phyloP scores from a whole-genome alignment of 2,797 vertebrate species.

The Kryptolebias ocellatus region DNA sequence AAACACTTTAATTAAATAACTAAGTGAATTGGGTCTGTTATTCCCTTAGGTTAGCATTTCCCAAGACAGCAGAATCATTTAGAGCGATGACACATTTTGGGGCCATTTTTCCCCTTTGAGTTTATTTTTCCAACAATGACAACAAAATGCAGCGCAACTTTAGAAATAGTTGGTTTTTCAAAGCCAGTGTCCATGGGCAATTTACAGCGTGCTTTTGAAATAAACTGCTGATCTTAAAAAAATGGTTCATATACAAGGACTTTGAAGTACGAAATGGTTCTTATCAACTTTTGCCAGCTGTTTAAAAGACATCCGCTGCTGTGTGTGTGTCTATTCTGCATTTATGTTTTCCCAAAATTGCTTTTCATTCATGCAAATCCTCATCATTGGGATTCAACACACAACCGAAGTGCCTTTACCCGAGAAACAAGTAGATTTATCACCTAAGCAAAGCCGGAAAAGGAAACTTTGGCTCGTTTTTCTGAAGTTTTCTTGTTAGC shows the following conservation, averaged over 20 bases:
- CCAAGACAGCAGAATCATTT: constrained; percentile 58
- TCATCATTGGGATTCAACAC: constrained; percentile 57
- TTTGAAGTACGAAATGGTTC: constrained; percentile 75
- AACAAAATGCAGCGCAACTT: constrained; percentile 51
- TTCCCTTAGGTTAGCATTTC: constrained; percentile 61
- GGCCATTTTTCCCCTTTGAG: constrained; percentile 33
- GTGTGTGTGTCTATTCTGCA: constrained; percentile 25
- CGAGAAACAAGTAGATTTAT: constrained; percentile 56
- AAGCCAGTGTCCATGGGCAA: constrained; percentile 60
- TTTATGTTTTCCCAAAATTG: constrained; percentile 54
- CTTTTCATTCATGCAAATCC: constrained; percentile 71
- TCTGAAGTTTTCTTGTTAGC: constrained; percentile 27
- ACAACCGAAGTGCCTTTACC: constrained; percentile 54
- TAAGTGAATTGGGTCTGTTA: constrained; percentile 47
- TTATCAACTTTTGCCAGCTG: constrained; percentile 79
- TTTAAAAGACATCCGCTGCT: constrained; percentile 51
- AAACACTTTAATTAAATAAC: constrained; percentile 65
- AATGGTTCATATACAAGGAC: constrained; percentile 53
- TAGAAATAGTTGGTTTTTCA: constrained; percentile 61
- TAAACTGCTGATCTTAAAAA: constrained; percentile 72
- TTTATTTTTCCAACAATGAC: constrained; percentile 64
- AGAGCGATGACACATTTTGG: constrained; percentile 28
- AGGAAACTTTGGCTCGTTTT: constrained; percentile 31
- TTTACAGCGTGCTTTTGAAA: constrained; percentile 51
- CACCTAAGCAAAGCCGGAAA: constrained; percentile 51